Percentiles rank a stretch among this genome's conserved stretches.
Evolutionary conservation across 2,113 vertebrate genomes (phyloP).

Genomic region (Zingel zingel): DNA sequence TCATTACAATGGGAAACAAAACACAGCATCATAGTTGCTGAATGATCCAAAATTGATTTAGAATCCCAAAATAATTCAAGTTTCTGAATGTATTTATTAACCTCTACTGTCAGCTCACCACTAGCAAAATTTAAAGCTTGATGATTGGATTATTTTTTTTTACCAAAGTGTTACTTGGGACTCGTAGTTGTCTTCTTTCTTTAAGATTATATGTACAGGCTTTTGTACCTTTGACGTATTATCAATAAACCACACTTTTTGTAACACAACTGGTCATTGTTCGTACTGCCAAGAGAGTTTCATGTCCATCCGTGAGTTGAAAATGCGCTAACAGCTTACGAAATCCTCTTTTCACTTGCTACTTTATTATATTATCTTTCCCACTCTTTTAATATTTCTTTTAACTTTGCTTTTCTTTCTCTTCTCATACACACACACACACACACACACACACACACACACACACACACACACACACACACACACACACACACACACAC

Average conservation of each 20-base stretch:
- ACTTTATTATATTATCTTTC: not conserved
- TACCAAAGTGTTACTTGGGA: constrained; percentile 20
- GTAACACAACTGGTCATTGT: not conserved
- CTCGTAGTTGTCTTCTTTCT: not conserved
- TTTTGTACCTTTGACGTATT: not conserved
- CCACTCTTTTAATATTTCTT: not conserved
- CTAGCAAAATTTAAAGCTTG: constrained; percentile 7
- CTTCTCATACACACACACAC: constrained; percentile 5
- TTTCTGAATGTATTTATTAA: constrained; percentile 27
- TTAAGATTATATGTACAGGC: not conserved
- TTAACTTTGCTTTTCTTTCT: constrained; percentile 5
- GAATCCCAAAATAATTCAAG: constrained; percentile 43
- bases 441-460: constrained; percentile 15
- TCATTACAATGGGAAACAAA: constrained; percentile 14
- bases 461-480: constrained; percentile 21
- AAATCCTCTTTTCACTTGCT: not conserved
- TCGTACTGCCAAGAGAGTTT: constrained; percentile 8
- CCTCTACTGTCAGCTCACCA: constrained; percentile 25
- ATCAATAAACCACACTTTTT: constrained; percentile 4
- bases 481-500: constrained; percentile 11
- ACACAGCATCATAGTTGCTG: not conserved
- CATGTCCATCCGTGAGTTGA: constrained; percentile 13
- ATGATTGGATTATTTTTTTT: constrained; percentile 12
- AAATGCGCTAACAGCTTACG: constrained; percentile 8
- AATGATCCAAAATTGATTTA: constrained; percentile 40